Evolutionary conservation across 2,113 vertebrate genomes (phyloP).

Genomic region (Nerophis lumbriciformis): DNA sequence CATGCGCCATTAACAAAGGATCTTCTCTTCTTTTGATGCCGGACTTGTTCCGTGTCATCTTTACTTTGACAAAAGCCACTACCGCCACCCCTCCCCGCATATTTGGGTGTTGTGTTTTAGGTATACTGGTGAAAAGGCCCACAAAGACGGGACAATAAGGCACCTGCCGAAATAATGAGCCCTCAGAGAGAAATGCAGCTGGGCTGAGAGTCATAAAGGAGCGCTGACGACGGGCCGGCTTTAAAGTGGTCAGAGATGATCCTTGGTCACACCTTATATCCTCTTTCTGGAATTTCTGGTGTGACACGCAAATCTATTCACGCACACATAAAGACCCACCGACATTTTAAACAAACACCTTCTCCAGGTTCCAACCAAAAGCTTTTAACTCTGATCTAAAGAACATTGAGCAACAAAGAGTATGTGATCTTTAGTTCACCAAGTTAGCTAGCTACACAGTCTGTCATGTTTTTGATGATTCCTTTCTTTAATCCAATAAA

Average conservation of each 20-base stretch:
- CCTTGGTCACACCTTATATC: constrained; percentile 60
- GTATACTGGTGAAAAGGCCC: constrained; percentile 64
- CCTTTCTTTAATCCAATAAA: too few relatives aligned
- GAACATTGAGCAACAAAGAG: too few relatives aligned
- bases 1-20: constrained; percentile 34
- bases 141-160: constrained; percentile 63
- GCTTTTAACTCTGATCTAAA: too few relatives aligned
- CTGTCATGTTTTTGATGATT: too few relatives aligned
- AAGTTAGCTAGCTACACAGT: too few relatives aligned
- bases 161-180: constrained; percentile 71
- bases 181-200: constrained; percentile 61
- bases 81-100: constrained; percentile 36
- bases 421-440: too few relatives aligned
- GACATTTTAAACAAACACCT: constrained; percentile 3
- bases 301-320: constrained; percentile 35
- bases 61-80: constrained; percentile 32
- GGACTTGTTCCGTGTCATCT: constrained; percentile 35
- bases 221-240: constrained; percentile 52
- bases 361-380: not conserved
- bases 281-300: constrained; percentile 62
- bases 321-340: constrained; percentile 11
- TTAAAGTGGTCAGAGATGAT: constrained; percentile 72
- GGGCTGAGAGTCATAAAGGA: constrained; percentile 57
- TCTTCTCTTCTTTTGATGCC: constrained; percentile 53
- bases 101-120: constrained; percentile 60